Percentiles rank a stretch among this genome's conserved stretches.
phyloP scores from a whole-genome alignment of 2,888 invertebrate genomes.

The Zaprionus bogoriensis region DNA sequence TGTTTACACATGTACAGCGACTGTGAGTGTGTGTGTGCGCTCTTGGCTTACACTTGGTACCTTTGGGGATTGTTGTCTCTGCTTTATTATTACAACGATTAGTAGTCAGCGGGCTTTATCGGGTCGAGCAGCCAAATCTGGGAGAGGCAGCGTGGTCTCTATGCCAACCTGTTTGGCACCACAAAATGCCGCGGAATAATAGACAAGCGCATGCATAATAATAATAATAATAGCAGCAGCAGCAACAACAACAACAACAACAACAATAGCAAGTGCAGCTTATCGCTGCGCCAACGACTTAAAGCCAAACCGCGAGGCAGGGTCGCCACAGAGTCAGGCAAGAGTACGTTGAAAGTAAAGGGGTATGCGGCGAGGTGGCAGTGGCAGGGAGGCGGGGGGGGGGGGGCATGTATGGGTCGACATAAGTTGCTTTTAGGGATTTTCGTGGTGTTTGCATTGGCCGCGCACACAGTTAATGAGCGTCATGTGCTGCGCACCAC shows the following conservation, averaged over 20 bases:
- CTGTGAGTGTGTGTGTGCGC: conserved; percentile 3
- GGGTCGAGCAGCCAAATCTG: not conserved
- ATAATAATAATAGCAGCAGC: conserved; percentile 19
- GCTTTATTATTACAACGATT: conserved; percentile 25
- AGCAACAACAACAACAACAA: conserved; percentile 21
- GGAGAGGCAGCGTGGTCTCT: no score
- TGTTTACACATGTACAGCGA: conserved; percentile 12
- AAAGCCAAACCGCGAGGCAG: not conserved
- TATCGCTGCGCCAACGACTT: conserved; percentile 32
- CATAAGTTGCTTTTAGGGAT: not conserved
- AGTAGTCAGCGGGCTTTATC: not conserved
- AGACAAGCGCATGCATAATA: conserved; percentile 27
- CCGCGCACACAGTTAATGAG: conserved; percentile 24
- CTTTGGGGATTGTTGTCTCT: conserved; percentile 19
- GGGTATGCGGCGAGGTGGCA: no score
- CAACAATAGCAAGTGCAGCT: conserved; percentile 36
- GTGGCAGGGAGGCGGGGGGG: not conserved
- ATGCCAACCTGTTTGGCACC: conserved; percentile 15
- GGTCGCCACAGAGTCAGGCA: not conserved
- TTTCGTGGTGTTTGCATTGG: not conserved
- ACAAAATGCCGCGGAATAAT: conserved; percentile 14
- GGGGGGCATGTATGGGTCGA: not conserved
- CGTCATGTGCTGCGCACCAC: conserved; percentile 35
- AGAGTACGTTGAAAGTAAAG: not conserved
- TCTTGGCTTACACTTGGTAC: not conserved